A percentile compares a stretch with the other conserved stretches of the same genome.
phyloP scores from a whole-genome alignment of 2,888 invertebrate species.

The Trisateles emortualis region DNA sequence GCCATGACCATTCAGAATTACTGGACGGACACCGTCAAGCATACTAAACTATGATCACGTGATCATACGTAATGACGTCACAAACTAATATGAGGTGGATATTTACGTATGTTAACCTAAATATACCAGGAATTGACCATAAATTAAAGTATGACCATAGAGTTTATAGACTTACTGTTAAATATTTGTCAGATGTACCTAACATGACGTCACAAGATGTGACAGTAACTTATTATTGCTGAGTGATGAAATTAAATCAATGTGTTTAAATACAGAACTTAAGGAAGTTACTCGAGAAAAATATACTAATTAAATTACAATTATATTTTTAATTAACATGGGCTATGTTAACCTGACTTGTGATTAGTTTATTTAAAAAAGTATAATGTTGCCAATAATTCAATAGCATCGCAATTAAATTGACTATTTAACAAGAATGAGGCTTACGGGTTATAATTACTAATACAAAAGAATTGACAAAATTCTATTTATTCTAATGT shows the following conservation, averaged over 20 bases:
- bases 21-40: conserved; percentile 97
- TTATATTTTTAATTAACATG: not conserved
- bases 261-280: not conserved
- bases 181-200: not conserved
- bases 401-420: not conserved
- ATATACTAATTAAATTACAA: not conserved
- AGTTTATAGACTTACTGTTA: conserved; percentile 3
- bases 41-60: conserved; percentile 92
- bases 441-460: too few relatives aligned
- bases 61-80: conserved; percentile 19
- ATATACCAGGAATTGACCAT: conserved; percentile 30
- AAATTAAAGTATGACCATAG: conserved; percentile 8
- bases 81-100: conserved; percentile 3
- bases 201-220: not conserved
- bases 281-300: not conserved
- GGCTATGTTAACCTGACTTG: not conserved
- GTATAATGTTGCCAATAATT: not conserved
- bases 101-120: conserved; percentile 16
- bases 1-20: conserved; percentile 98
- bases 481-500: too few relatives aligned
- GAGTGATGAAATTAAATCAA: not conserved
- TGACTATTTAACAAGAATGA: too few relatives aligned
- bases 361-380: not conserved
- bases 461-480: too few relatives aligned
- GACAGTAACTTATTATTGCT: not conserved